These are phyloP conservation scores for Poeciliopsis gracilis DNA, from an alignment of 2,797 vertebrate species.

Conservation along the genomic window DNA sequence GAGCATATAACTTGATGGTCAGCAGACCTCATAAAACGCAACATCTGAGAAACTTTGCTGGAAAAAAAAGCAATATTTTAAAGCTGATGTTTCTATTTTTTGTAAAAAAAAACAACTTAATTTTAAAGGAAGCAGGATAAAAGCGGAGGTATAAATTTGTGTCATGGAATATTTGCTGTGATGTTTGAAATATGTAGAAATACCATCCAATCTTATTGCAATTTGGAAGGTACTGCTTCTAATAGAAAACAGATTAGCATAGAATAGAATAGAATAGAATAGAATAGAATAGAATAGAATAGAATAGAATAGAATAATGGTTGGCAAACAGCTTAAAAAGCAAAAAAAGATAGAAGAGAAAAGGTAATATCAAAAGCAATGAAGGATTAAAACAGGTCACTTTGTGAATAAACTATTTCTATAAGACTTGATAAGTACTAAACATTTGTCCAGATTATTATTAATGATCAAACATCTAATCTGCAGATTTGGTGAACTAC, in stretches of 20 bases:
- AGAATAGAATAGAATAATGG: too few species aligned
- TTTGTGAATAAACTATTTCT: background rate
- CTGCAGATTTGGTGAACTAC: background rate
- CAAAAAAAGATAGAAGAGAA: too few species aligned
- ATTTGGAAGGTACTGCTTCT: background rate
- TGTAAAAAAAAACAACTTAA: background rate
- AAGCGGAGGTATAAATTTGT: too few species aligned
- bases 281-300: background rate
- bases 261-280: background rate
- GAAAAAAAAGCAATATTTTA: background rate
- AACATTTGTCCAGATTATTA: background rate
- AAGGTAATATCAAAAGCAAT: background rate
- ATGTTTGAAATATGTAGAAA: background rate
- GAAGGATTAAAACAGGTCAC: background rate
- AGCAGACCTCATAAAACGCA: background rate
- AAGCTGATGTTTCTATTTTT: too few species aligned
- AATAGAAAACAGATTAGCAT: background rate
- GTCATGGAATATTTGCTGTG: too few species aligned
- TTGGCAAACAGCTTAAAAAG: background rate
- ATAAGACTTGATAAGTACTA: background rate
- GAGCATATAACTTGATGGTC: background rate
- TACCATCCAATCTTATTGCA: background rate
- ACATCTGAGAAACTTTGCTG: constrained; percentile 8
- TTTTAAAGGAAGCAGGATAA: background rate
- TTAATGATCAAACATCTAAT: background rate